Evolutionary conservation across 1,140 invertebrate species (phyloP).

Genomic region (Ostrea edulis): DNA sequence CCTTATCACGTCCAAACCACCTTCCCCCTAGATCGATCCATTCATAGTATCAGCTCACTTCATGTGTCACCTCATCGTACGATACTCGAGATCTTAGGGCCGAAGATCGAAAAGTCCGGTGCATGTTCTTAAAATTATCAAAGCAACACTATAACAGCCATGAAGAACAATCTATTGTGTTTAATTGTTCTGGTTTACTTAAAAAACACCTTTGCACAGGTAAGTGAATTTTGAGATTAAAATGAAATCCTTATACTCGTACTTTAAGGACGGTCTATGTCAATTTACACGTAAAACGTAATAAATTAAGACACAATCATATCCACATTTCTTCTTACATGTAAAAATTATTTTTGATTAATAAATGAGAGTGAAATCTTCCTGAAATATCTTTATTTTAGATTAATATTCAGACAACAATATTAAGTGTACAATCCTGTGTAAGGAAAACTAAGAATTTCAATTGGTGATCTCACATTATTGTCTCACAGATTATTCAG

Average conservation of each 20-base stretch:
- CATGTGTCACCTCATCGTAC: slow-evolving; percentile 19
- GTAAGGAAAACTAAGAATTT: no score
- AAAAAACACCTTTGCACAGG: not conserved
- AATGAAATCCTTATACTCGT: not conserved
- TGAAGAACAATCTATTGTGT: not conserved
- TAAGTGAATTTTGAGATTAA: not conserved
- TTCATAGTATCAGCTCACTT: slow-evolving; percentile 6
- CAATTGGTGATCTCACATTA: no score
- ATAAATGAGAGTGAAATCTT: no score
- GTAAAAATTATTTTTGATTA: no score
- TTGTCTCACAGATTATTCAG: no score
- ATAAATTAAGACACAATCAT: no score
- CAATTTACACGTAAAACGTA: no score
- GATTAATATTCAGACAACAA: no score
- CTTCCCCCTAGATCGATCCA: not conserved
- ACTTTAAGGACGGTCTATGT: no score
- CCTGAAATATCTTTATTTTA: no score
- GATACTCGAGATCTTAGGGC: not conserved
- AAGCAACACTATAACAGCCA: not conserved
- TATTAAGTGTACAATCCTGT: no score
- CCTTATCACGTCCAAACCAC: slow-evolving; percentile 1
- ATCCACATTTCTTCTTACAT: no score
- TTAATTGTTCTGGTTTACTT: not conserved
- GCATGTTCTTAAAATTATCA: not conserved
- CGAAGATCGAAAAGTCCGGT: not conserved